Evolutionary conservation across 30 jellyfish, hydroid and myxozoan genomes (phyloP), one percentile per base, ranked within the genome.

Genomic region (Aurelia sp.): DNA sequence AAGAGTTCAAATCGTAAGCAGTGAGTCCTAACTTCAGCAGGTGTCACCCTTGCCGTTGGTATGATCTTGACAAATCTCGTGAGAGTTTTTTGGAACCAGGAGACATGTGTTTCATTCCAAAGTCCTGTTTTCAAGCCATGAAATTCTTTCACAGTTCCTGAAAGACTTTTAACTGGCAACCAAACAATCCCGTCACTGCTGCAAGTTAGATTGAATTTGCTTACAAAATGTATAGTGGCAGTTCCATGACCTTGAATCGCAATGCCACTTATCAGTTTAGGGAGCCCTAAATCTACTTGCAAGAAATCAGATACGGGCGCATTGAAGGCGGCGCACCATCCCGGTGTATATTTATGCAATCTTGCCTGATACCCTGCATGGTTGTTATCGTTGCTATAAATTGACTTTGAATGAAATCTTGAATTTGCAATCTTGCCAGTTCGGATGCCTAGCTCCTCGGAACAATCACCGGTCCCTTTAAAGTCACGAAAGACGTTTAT

Each of bases 1-100:
- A 16, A 84, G n/a, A 84, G 82, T 68, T 84, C 93, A 0, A 84
- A 19, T 27, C 93, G 41, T 16, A 84, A 4, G 30, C 93, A 84
- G 18, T 53, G 78, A 19, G 63, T 3, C 0, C 0, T 76, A 13
- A 68, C 8, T 4, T 8, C 8, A 40, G 3, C 51, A 0, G 51
- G 51, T 40, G 51, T 40, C 51, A 40, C 80, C 40, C 87, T 59
- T 1, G 62, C 82, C 12, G 84, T 11, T 57, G 93, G 87, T 5
- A 71, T 38, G 12, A 84, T 50, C 50, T 75, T 31, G 16, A 84
- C 40, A 38, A 55, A 84, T 33, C 93, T 72, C 17, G 80, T 55
- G 18, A 62, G 22, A 17, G 63, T 35, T 30, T 64, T 44, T 4
- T 33, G 20, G 48, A 84, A 84, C 93, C 93, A 84, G 7, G 51